Conservation (phyloP, 2,888 invertebrate genomes). For the Hemistola chrysoprasaria region DNA sequence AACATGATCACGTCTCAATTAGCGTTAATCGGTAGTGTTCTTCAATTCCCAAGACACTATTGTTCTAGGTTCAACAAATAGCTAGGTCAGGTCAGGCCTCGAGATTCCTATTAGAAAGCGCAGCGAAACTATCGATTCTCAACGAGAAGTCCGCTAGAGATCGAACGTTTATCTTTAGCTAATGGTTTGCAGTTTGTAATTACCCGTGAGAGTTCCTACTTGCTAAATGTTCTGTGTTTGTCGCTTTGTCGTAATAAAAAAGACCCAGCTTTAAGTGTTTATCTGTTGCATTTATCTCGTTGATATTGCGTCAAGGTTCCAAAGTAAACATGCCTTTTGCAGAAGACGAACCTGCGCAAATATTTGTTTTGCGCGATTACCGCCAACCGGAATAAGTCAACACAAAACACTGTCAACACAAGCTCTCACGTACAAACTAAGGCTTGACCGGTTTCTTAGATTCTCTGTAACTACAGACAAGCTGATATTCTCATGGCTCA, state of each 20-base stretch:
- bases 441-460: conserved; percentile 50
- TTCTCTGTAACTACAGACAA: conserved; percentile 44
- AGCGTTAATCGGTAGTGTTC: not conserved
- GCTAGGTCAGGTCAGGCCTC: conserved; percentile 28
- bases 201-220: conserved; percentile 38
- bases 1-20: too few species aligned
- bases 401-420: conserved; percentile 32
- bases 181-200: conserved; percentile 53
- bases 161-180: conserved; percentile 39
- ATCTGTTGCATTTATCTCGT: too few species aligned
- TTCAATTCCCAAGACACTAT: conserved; percentile 28
- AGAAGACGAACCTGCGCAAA: conserved; percentile 46
- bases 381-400: conserved; percentile 43
- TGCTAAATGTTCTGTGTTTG: not conserved
- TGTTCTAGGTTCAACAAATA: conserved; percentile 28
- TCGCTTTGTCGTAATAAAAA: conserved; percentile 5
- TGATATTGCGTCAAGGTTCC: conserved; percentile 1
- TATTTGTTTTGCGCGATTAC: conserved; percentile 60
- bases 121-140: conserved; percentile 29
- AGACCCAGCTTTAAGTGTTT: too few species aligned
- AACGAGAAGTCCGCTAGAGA: conserved; percentile 23
- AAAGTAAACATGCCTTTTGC: conserved; percentile 1
- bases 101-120: conserved; percentile 32
- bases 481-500: conserved; percentile 65
- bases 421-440: too few species aligned